Conservation (phyloP, 1,140 invertebrate species). For the Caenorhabditis elegans region WBcel235 BX284606.5:10072001-10072500, state of each 20-base stretch:
- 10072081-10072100: not conserved
- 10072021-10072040: conserved; percentile 23
- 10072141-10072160: not conserved
- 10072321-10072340: not conserved
- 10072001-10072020: not conserved
- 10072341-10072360: not conserved
- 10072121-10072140: not conserved
- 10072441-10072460: no score
- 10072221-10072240: not conserved
- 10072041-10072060: not conserved
- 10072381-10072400: no score
- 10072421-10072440: no score
- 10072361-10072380: not conserved
- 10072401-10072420: no score
- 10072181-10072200: no score
- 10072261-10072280: not conserved
- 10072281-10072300: no score
- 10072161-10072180: no score
- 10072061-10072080: not conserved
- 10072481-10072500: no score
- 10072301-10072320: not conserved
- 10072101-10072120: not conserved
- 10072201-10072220: no score
- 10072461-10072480: no score
- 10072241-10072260: not conserved